A percentile compares a stretch with the other conserved stretches of the same genome.
Conservation (phyloP, 2,797 vertebrate species). For the Hozukius guyotensis region DNA sequence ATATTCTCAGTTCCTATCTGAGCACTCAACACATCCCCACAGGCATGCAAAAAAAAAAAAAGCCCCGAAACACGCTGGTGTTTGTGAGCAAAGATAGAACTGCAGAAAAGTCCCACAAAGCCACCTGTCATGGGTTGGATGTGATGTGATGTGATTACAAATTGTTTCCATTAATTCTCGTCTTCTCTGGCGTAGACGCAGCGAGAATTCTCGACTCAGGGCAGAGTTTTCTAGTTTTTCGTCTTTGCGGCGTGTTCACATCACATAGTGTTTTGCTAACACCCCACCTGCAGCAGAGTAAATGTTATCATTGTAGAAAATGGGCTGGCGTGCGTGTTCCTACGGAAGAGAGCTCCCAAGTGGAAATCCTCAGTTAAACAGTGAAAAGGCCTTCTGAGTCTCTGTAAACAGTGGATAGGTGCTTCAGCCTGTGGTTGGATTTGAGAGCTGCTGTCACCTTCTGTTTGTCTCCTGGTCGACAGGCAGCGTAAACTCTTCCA, state of each 20-base stretch:
- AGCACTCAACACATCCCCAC: conserved; percentile 40
- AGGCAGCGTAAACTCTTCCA: conserved; percentile 38
- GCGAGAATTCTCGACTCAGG: conserved; percentile 11
- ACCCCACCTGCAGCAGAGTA: conserved; percentile 54
- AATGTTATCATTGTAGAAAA: conserved; percentile 58
- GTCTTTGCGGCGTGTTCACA: conserved; percentile 7
- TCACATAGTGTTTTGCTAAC: conserved; percentile 34
- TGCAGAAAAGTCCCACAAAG: conserved; percentile 37
- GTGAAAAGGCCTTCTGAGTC: conserved; percentile 10
- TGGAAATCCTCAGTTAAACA: conserved; percentile 61
- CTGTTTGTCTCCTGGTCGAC: conserved; percentile 54
- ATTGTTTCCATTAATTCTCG: conserved; percentile 53
- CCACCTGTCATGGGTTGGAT: conserved; percentile 52
- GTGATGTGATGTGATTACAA: conserved; percentile 58
- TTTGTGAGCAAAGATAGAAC: conserved; percentile 13
- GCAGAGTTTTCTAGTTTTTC: neutral
- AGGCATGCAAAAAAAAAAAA: conserved; percentile 2
- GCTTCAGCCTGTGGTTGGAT: conserved; percentile 30
- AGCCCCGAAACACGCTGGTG: conserved; percentile 1
- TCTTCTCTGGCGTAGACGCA: conserved; percentile 19
- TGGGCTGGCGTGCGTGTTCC: conserved; percentile 23
- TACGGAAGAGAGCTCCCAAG: conserved; percentile 16
- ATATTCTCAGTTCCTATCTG: conserved; percentile 44
- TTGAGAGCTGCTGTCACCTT: conserved; percentile 33
- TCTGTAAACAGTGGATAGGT: conserved; percentile 63